Base-by-base conservation (phyloP, 2,113 vertebrate genomes). In the Fregetta grallaria region DNA sequence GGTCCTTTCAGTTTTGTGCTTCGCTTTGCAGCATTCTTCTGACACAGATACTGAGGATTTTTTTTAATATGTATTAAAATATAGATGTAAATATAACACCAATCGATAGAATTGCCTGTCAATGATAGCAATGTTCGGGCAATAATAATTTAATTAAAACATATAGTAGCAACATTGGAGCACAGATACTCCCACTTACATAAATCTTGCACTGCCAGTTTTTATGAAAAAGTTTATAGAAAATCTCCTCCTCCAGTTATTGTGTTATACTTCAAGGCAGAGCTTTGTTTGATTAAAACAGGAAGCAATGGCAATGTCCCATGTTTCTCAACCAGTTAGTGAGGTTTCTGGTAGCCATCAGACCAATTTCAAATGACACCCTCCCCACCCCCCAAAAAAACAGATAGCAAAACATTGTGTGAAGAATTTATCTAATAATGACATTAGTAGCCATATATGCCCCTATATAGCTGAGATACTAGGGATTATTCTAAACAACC, bases 121-220 rank as follows among this genome's bases (percentile, higher is more conserved):
- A 72, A 36, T 3, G 3, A 73, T 34, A 76, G 22, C 0, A 0
- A 62, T 45, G n/a, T 42, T 72, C 5, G 3, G 36, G n/a, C 30
- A 86, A 49, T 34, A 82, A 50, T 66, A 66, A 52, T 71, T 88
- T 59, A 77, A 67, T 72, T 74, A 66, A 82, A 94, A 76, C 4
- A 58, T 58, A 58, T 11, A 70, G 42, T 40, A 67, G 26, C 62
- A 88, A 25, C 62, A 59, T 13, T 73, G 72, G 26, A 90, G 45
- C 25, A 90, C 15, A 61, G n/a, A n/a, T 38, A 58, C 10, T 25
- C 11, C 22, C 30, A 40, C 19, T 76, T 49, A 40, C 10, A 55
- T 38, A 77, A 78, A 53, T 56, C 40, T 52, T 84, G 12, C 27
- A 16, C 44, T 45, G 53, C 14, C 10, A 71, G 7, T 27, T 92